A percentile compares a stretch with the other conserved stretches of the same genome.
phyloP scores from a whole-genome alignment of 2,113 vertebrate species.

The Diphyllodes magnificus region DNA sequence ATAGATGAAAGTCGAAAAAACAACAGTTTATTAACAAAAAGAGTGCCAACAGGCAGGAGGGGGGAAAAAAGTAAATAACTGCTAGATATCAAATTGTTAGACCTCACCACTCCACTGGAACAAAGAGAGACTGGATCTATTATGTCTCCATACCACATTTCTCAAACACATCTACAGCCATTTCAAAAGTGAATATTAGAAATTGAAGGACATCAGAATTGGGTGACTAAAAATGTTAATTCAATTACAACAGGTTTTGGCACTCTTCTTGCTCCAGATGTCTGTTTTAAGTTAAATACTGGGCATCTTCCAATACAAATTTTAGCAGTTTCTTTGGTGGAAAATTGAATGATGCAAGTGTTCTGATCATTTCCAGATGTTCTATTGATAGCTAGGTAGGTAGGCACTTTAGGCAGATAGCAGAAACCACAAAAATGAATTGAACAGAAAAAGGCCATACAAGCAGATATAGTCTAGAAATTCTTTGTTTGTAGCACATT shows the following conservation, averaged over 20 bases:
- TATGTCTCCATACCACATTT: background rate
- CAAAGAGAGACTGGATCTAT: background rate
- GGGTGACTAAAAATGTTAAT: constrained; percentile 15
- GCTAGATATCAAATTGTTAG: background rate
- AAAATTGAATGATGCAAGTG: background rate
- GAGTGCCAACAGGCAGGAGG: background rate
- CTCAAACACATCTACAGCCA: background rate
- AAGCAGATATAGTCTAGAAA: background rate
- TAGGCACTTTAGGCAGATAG: background rate
- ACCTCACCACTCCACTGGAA: background rate
- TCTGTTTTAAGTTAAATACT: constrained; percentile 14
- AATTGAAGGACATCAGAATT: background rate
- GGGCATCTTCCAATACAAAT: background rate
- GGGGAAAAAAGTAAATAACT: background rate
- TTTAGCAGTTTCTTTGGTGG: constrained; percentile 7
- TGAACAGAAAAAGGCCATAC: background rate
- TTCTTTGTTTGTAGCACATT: background rate
- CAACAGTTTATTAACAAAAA: background rate
- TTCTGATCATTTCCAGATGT: constrained; percentile 33
- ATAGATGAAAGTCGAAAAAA: background rate
- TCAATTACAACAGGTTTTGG: constrained; percentile 6
- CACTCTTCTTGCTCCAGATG: background rate
- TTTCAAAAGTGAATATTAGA: background rate
- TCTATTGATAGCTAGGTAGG: background rate
- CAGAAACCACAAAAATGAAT: background rate